Evolutionary conservation across 2,888 invertebrate genomes (phyloP).

Genomic region (Litoditis marina): DNA sequence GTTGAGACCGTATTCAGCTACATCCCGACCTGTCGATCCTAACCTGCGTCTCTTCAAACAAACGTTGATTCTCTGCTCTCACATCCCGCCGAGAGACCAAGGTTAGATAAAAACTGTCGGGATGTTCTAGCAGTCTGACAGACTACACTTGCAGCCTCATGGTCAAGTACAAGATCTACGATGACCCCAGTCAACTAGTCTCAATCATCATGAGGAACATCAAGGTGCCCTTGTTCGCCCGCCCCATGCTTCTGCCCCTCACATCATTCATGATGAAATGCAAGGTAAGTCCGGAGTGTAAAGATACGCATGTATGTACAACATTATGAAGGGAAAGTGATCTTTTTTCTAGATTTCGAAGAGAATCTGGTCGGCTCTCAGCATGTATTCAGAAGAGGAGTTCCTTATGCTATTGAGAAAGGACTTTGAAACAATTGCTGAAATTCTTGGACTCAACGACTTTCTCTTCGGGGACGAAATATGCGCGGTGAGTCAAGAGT

Average conservation of each 20-base stretch:
- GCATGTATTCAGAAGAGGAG: slow-evolving; percentile 6
- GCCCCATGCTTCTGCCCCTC: too few relatives aligned
- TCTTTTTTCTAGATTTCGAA: background rate
- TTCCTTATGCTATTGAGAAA: slow-evolving; percentile 5
- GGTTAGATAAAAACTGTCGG: background rate
- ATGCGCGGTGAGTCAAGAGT: background rate
- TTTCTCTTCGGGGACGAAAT: slow-evolving; percentile 5
- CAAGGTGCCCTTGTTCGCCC: background rate
- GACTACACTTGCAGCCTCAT: background rate
- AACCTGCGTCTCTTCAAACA: background rate
- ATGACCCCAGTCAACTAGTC: background rate
- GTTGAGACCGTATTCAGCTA: too few relatives aligned
- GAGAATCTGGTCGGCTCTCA: background rate
- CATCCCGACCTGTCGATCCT: background rate
- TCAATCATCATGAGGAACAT: background rate
- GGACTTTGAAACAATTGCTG: slow-evolving; percentile 1
- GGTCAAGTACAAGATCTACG: background rate
- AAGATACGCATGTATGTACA: too few relatives aligned
- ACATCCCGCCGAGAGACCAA: too few relatives aligned
- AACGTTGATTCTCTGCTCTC: too few relatives aligned
- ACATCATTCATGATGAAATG: too few relatives aligned
- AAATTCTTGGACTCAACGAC: background rate
- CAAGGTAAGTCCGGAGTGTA: too few relatives aligned
- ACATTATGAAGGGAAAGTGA: background rate
- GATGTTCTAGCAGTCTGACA: background rate